A percentile compares a stretch with the other conserved stretches of the same genome.
phyloP scores from a whole-genome alignment of 2,797 vertebrate genomes.

The Brotula barbata region DNA sequence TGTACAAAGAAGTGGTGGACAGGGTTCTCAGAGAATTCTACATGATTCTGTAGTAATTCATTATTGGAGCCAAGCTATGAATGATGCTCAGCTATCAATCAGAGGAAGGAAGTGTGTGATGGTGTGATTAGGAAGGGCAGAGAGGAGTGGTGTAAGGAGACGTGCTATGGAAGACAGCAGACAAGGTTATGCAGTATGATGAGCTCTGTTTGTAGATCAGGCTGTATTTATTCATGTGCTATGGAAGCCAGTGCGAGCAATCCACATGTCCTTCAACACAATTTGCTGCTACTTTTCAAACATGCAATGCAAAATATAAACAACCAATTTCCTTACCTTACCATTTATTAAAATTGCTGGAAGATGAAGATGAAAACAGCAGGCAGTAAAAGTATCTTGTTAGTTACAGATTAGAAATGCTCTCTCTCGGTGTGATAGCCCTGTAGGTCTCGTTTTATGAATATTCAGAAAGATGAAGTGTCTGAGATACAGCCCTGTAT shows the following conservation, averaged over 20 bases:
- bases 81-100: slow-evolving; percentile 32
- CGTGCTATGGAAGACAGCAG: not conserved
- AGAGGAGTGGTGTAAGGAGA: not conserved
- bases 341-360: no score
- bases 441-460: slow-evolving; percentile 52
- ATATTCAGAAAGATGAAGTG: slow-evolving; percentile 57
- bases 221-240: slow-evolving; percentile 3
- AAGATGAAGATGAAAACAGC: not conserved
- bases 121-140: slow-evolving; percentile 2
- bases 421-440: slow-evolving; percentile 38
- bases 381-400: slow-evolving; percentile 1
- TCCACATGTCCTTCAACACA: not conserved
- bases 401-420: not conserved
- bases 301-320: not conserved
- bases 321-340: no score
- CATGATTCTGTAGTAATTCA: slow-evolving; percentile 69
- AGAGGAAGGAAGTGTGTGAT: slow-evolving; percentile 28
- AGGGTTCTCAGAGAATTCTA: slow-evolving; percentile 76
- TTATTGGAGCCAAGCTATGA: slow-evolving; percentile 67
- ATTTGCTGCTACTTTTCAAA: no score
- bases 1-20: slow-evolving; percentile 61
- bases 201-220: slow-evolving; percentile 3
- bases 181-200: slow-evolving; percentile 2
- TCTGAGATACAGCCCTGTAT: slow-evolving; percentile 43
- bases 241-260: not conserved